A percentile compares a stretch with the other conserved stretches of the same genome.
Evolutionary conservation across 1,140 invertebrate genomes (phyloP).

Genomic region (Tribolium madens): DNA sequence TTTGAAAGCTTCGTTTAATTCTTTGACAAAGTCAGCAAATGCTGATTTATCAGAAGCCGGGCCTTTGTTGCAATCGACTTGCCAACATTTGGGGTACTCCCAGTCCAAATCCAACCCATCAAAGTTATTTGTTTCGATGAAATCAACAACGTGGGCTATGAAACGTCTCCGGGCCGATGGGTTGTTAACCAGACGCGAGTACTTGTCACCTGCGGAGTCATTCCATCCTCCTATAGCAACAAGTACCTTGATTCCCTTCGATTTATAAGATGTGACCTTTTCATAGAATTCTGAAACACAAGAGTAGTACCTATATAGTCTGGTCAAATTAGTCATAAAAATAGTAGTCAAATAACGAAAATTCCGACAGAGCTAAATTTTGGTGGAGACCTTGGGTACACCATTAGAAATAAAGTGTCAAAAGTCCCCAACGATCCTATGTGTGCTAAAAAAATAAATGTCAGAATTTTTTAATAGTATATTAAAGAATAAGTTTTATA

Average conservation of each 20-base stretch:
- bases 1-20: constrained; percentile 70
- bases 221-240: constrained; percentile 81
- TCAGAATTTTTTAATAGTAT: too few species aligned
- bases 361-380: too few species aligned
- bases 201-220: constrained; percentile 76
- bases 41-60: constrained; percentile 70
- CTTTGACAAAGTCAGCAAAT: constrained; percentile 69
- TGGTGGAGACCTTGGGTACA: too few species aligned
- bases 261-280: constrained; percentile 69
- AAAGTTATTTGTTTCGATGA: constrained; percentile 75
- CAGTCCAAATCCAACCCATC: constrained; percentile 81
- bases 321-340: too few species aligned
- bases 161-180: constrained; percentile 71
- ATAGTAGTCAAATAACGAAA: too few species aligned
- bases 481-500: too few species aligned
- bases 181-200: constrained; percentile 73
- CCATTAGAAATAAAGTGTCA: too few species aligned
- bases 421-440: too few species aligned
- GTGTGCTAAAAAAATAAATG: too few species aligned
- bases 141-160: constrained; percentile 72
- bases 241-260: constrained; percentile 75
- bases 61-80: constrained; percentile 72
- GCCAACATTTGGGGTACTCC: constrained; percentile 82
- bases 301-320: neutral
- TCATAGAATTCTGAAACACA: constrained; percentile 70